Evolutionary conservation across 92 coral and sea anemone genomes (phyloP).

Genomic region (Paragorgia papillata): DNA sequence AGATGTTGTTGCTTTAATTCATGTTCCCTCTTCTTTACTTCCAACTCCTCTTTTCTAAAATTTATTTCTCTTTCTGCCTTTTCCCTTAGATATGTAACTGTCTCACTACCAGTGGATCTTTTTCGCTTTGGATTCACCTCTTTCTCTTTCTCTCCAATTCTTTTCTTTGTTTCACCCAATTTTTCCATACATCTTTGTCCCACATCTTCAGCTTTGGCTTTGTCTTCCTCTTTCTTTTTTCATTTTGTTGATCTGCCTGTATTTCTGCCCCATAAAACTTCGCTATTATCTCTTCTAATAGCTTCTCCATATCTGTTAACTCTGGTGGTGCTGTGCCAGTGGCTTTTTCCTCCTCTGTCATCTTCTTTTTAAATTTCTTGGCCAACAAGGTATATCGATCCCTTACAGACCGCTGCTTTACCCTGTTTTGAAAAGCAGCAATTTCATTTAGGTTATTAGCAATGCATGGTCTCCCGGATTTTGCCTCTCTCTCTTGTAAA

Average conservation of each 20-base stretch:
- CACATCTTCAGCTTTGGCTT: slow-evolving; percentile 43
- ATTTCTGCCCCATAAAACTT: background rate
- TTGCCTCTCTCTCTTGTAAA: background rate
- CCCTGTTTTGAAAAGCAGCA: slow-evolving; percentile 4
- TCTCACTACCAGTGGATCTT: slow-evolving; percentile 26
- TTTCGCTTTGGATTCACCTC: slow-evolving; percentile 31
- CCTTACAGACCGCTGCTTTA: slow-evolving; percentile 40
- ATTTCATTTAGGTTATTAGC: slow-evolving; percentile 20
- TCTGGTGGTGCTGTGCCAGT: slow-evolving; percentile 48
- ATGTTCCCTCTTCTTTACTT: slow-evolving; percentile 15
- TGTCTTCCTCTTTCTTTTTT: background rate
- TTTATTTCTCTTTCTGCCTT: slow-evolving; percentile 13
- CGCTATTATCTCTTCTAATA: slow-evolving; percentile 42
- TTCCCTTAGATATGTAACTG: slow-evolving; percentile 29
- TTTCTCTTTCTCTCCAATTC: slow-evolving; percentile 24
- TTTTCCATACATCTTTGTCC: slow-evolving; percentile 50
- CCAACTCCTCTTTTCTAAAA: slow-evolving; percentile 33
- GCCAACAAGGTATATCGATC: slow-evolving; percentile 41
- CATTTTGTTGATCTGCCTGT: background rate
- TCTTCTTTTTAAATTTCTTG: slow-evolving; percentile 16
- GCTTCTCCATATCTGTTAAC: slow-evolving; percentile 23
- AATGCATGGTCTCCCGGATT: slow-evolving; percentile 23
- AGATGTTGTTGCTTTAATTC: too few species aligned
- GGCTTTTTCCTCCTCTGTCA: slow-evolving; percentile 54
- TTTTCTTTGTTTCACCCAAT: too few species aligned